A percentile compares a stretch with the other conserved stretches of the same genome.
phyloP scores from a whole-genome alignment of 2,888 invertebrate species.

The Epistrophella euchroma region DNA sequence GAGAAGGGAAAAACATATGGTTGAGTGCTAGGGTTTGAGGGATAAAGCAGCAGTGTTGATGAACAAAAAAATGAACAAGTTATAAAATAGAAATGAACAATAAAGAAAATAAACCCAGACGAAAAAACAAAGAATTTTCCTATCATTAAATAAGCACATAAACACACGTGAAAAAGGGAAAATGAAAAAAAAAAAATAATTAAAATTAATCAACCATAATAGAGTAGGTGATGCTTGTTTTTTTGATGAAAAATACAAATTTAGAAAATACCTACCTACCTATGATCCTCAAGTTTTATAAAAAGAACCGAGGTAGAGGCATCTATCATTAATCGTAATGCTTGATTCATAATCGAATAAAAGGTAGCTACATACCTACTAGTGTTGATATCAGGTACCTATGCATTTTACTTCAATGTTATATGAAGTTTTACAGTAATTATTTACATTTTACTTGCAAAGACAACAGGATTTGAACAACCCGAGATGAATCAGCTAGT shows the following conservation, averaged over 20 bases:
- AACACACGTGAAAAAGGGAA: constrained; percentile 5
- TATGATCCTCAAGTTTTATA: too few relatives aligned
- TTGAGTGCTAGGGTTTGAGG: background rate
- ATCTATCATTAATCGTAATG: too few relatives aligned
- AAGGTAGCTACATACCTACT: too few relatives aligned
- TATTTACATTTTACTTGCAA: too few relatives aligned
- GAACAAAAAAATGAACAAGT: constrained; percentile 33
- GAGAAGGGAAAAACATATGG: constrained; percentile 53
- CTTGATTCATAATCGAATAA: too few relatives aligned
- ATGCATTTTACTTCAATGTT: too few relatives aligned
- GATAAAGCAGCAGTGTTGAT: background rate
- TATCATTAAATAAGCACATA: constrained; percentile 1
- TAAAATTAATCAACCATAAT: background rate
- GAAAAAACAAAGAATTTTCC: constrained; percentile 22
- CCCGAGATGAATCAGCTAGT: too few relatives aligned
- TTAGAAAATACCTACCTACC: too few relatives aligned
- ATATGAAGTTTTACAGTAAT: too few relatives aligned
- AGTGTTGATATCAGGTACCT: too few relatives aligned
- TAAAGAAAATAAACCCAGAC: constrained; percentile 3
- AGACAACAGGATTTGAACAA: too few relatives aligned
- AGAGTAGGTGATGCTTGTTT: background rate
- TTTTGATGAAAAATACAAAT: background rate
- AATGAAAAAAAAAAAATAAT: background rate
- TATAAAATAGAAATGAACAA: constrained; percentile 32
- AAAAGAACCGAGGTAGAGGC: too few relatives aligned